Evolutionary conservation across 2,113 vertebrate species (phyloP).

Genomic region (Nerophis lumbriciformis): DNA sequence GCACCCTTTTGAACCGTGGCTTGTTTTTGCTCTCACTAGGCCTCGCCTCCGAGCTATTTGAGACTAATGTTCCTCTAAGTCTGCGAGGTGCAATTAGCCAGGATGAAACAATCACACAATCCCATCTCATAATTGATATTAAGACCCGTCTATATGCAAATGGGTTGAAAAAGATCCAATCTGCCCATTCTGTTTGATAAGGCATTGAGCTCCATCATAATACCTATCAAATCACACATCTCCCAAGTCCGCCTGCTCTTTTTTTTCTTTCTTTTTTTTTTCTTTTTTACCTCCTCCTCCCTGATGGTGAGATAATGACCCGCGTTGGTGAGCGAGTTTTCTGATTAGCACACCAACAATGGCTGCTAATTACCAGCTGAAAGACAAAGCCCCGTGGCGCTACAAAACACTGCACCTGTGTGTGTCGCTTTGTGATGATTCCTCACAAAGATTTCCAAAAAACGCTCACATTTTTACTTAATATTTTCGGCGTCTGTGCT

Average conservation of each 20-base stretch:
- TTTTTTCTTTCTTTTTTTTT: no score
- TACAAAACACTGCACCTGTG: conserved; percentile 14
- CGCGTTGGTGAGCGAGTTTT: conserved; percentile 58
- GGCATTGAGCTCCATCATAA: conserved; percentile 39
- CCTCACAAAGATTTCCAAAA: conserved; percentile 45
- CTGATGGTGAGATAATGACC: conserved; percentile 66
- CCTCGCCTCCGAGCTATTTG: conserved; percentile 23
- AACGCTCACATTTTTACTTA: not conserved
- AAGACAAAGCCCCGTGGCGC: conserved; percentile 54
- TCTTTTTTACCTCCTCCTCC: not conserved
- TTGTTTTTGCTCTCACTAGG: conserved; percentile 5
- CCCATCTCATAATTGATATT: conserved; percentile 56
- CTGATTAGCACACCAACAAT: conserved; percentile 69
- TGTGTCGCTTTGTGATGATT: conserved; percentile 30
- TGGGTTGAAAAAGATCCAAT: conserved; percentile 53
- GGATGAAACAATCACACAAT: conserved; percentile 39
- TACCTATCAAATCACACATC: conserved; percentile 32
- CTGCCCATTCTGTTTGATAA: conserved; percentile 34
- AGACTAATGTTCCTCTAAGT: conserved; percentile 3
- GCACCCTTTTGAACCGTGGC: conserved; percentile 11
- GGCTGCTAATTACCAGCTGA: conserved; percentile 69
- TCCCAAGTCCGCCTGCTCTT: conserved; percentile 29
- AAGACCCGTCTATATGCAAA: conserved; percentile 45
- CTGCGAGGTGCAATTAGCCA: conserved; percentile 44
- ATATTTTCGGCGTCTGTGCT: no score